A percentile compares a stretch with the other conserved stretches of the same genome.
These are phyloP conservation scores for Anguilla japonica DNA, from an alignment of 2,113 vertebrate genomes.

Conservation along the genomic window DNA sequence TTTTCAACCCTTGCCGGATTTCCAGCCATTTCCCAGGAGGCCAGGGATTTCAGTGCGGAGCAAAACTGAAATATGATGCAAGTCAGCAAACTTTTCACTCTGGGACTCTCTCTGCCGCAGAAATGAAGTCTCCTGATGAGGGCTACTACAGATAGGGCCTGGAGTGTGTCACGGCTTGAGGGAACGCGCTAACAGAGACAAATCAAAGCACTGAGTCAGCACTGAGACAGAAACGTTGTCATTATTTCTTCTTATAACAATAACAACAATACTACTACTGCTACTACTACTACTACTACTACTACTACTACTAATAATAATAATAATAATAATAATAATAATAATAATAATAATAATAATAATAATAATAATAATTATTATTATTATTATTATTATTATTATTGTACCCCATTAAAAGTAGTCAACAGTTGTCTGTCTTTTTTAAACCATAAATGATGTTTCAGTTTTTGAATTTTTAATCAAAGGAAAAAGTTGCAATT, in stretches of 20 bases:
- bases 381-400: no score
- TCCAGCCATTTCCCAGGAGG: conserved; percentile 36
- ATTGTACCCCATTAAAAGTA: no score
- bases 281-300: no score
- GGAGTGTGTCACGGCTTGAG: not conserved
- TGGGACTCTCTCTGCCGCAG: not conserved
- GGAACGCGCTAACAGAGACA: not conserved
- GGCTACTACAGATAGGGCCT: not conserved
- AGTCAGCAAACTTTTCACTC: conserved; percentile 13
- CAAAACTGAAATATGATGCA: conserved; percentile 10
- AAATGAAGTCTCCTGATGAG: not conserved
- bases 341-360: no score
- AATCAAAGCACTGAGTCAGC: not conserved
- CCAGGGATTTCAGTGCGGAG: not conserved
- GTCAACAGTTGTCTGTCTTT: no score
- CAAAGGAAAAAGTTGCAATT: not conserved
- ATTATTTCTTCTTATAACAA: not conserved
- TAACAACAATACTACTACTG: no score
- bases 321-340: no score
- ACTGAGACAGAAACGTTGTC: not conserved
- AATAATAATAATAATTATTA: no score
- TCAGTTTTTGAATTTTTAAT: not conserved
- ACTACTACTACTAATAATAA: no score
- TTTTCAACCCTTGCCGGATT: conserved; percentile 43
- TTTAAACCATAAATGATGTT: no score